Evolutionary conservation across 2,797 vertebrate genomes (phyloP), one percentile per base, ranked within the genome.

Genomic region (Threskiornis aethiopicus): DNA sequence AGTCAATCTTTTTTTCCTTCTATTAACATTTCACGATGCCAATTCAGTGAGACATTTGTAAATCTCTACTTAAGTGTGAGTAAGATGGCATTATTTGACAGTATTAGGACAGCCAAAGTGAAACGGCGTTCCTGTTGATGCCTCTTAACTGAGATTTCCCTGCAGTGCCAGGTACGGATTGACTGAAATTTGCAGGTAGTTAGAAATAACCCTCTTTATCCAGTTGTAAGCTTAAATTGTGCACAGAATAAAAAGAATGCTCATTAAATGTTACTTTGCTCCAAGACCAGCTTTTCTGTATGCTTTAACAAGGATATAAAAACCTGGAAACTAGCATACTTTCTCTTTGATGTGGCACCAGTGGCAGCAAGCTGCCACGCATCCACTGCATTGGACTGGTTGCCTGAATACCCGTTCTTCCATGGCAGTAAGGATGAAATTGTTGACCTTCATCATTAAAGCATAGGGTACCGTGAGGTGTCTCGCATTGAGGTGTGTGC

Each of bases 371-470:
- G 47, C 46, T 61, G 41, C 69, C 6, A 0, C 20, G 54, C 35
- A 20, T 39, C 37, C 0, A 2, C 66, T 28, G 37, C 5, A 0
- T 7, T 54, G 57, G 64, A 14, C 49, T 22, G 41, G 9, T 58
- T 15, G 4, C 17, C 29, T 28, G 35, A 13, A 25, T 28, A 2
- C 20, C 33, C 0, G 1, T 16, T 18, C 13, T 33, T 35, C 21
- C 5, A 0, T 7, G 21, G 39, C 52, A 12, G 4, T 11, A 46
- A 39, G 37, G 37, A 2, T 10, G 31, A 2, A 39, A 12, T 26
- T 41, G 31, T 55, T 42, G 69, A 3, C 21, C 22, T 52, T 28
- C 15, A 1, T 13, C 24, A 5, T 39, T 21, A 5, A 20, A 10
- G 54, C 25, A 13, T 4, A 11, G 33, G 37, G 16, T 35, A 4